phyloP scores from a whole-genome alignment of 30 jellyfish, hydroid and myxozoan species.

The Morbakka virulenta region DNA sequence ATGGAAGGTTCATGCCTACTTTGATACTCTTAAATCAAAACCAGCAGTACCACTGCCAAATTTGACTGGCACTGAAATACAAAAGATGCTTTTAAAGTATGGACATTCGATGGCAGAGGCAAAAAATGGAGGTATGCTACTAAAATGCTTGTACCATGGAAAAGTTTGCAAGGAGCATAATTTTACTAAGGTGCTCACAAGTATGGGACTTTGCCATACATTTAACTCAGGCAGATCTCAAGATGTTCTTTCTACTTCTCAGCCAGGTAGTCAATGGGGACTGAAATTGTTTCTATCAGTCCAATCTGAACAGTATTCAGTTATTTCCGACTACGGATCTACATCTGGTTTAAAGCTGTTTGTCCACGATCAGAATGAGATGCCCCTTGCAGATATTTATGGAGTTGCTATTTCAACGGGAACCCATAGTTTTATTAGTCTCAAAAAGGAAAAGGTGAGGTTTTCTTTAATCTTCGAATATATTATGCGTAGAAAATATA shows the following conservation, averaged over 20 bases:
- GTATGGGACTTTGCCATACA: slow-evolving; percentile 60
- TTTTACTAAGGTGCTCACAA: slow-evolving; percentile 53
- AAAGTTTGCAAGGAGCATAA: slow-evolving; percentile 20
- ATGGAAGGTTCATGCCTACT: neutral
- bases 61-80: slow-evolving; percentile 14
- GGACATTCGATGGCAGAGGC: slow-evolving; percentile 52
- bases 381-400: slow-evolving; percentile 54
- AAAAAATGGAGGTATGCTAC: slow-evolving; percentile 56
- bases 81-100: slow-evolving; percentile 35
- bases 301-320: slow-evolving; percentile 40
- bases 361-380: slow-evolving; percentile 58
- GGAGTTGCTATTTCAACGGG: slow-evolving; percentile 74
- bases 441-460: slow-evolving; percentile 44
- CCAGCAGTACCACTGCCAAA: slow-evolving; percentile 17
- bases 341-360: slow-evolving; percentile 58
- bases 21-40: neutral
- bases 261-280: slow-evolving; percentile 61
- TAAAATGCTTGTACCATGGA: slow-evolving; percentile 44
- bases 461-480: too few species aligned
- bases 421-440: slow-evolving; percentile 54
- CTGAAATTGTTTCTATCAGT: slow-evolving; percentile 34
- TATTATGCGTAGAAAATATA: too few species aligned
- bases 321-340: slow-evolving; percentile 57
- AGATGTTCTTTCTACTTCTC: slow-evolving; percentile 24
- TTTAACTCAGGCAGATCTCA: slow-evolving; percentile 47